These are phyloP conservation scores for Nesospiza acunhae DNA, from an alignment of 2,113 vertebrate species.

Conservation along the genomic window DNA sequence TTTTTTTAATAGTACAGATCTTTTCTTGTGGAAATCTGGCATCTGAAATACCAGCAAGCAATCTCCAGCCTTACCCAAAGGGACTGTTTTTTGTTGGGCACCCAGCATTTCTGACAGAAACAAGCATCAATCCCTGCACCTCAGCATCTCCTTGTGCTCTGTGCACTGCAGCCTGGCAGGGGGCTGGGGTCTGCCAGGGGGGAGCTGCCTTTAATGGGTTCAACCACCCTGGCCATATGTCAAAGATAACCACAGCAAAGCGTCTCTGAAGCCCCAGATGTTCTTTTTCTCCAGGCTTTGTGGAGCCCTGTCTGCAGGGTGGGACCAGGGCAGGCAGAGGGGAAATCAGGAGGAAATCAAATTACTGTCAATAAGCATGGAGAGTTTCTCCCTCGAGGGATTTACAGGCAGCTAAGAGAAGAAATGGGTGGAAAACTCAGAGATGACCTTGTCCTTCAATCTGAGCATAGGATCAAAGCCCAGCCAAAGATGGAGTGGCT, in stretches of 20 bases:
- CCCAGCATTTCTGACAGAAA: neutral
- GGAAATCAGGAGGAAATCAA: neutral
- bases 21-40: neutral
- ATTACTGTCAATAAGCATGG: neutral
- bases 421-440: neutral
- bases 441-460: neutral
- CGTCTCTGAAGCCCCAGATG: neutral
- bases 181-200: neutral
- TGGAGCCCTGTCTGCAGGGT: neutral
- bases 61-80: neutral
- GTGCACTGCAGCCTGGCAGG: neutral
- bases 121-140: neutral
- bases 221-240: neutral
- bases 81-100: neutral
- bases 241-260: neutral
- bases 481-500: neutral
- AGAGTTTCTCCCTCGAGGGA: neutral
- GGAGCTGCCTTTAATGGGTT: neutral
- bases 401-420: neutral
- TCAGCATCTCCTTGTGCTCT: neutral
- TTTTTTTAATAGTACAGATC: neutral
- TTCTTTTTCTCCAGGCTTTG: neutral
- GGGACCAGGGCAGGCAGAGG: neutral
- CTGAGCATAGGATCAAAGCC: neutral
- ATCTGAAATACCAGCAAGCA: neutral